These are phyloP conservation scores for Eledona agricola DNA, from an alignment of 2,888 invertebrate species.

Conservation along the genomic window DNA sequence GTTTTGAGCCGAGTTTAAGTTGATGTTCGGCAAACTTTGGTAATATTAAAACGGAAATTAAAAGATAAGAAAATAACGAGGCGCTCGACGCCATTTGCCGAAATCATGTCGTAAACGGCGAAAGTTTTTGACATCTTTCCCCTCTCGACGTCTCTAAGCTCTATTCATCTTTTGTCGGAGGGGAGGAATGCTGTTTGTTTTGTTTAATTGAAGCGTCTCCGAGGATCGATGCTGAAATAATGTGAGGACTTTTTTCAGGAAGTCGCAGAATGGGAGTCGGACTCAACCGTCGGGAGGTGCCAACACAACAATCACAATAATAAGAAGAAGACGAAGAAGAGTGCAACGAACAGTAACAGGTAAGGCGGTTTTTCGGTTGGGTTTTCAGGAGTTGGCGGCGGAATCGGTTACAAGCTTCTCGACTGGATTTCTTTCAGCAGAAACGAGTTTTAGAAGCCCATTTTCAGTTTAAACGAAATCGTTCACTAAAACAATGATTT, in stretches of 20 bases:
- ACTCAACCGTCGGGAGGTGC: slow-evolving; percentile 37
- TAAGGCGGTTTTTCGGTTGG: slow-evolving; percentile 27
- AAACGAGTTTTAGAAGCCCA: slow-evolving; percentile 9
- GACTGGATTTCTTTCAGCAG: slow-evolving; percentile 2
- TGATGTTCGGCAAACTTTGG: slow-evolving; percentile 53
- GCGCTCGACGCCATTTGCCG: slow-evolving; percentile 35
- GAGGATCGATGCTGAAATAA: slow-evolving; percentile 22
- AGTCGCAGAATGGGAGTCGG: slow-evolving; percentile 40
- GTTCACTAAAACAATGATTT: no score
- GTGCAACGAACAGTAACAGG: neutral
- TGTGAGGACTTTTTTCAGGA: slow-evolving; percentile 23
- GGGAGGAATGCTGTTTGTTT: slow-evolving; percentile 26
- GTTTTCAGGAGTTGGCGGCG: slow-evolving; percentile 17
- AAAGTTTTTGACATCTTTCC: slow-evolving; percentile 34
- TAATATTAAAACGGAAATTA: slow-evolving; percentile 63
- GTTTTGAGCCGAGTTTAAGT: slow-evolving; percentile 57
- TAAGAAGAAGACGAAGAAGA: neutral
- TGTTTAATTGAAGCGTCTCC: slow-evolving; percentile 35
- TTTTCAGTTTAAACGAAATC: no score
- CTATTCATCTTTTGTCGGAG: slow-evolving; percentile 30
- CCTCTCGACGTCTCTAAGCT: slow-evolving; percentile 7
- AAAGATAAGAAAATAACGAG: slow-evolving; percentile 62
- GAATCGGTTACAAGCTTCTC: neutral
- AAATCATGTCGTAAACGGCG: slow-evolving; percentile 27
- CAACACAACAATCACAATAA: slow-evolving; percentile 1